Evolutionary conservation across 2,888 invertebrate species (phyloP).

Genomic region (Nyleta sp.): DNA sequence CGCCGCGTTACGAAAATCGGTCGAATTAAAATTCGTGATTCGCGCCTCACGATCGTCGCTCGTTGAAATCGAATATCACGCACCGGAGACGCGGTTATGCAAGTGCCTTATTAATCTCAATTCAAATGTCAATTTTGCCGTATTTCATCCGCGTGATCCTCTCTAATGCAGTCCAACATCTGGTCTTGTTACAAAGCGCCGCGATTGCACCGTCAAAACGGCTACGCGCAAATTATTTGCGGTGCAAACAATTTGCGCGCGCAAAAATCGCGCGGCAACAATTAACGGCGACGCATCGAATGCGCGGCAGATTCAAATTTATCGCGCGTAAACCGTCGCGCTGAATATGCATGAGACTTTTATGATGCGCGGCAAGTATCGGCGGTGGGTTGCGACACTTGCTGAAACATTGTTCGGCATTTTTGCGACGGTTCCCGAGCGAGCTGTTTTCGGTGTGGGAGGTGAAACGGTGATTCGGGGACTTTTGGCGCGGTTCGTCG

Average conservation of each 20-base stretch:
- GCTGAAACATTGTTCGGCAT: too few relatives aligned
- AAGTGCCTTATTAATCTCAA: conserved; percentile 58
- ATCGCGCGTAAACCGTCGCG: not conserved
- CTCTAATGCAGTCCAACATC: conserved; percentile 45
- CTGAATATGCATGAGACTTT: not conserved
- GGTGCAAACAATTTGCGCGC: not conserved
- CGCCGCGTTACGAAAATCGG: conserved; percentile 27
- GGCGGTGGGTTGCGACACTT: not conserved
- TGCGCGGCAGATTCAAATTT: conserved; percentile 6
- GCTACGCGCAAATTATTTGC: conserved; percentile 28
- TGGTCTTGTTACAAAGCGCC: conserved; percentile 38
- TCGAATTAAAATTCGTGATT: conserved; percentile 56
- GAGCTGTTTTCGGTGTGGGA: too few relatives aligned
- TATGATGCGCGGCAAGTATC: not conserved
- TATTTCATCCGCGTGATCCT: conserved; percentile 48
- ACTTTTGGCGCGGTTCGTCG: too few relatives aligned
- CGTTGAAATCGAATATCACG: conserved; percentile 53
- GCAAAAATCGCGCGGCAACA: conserved; percentile 8
- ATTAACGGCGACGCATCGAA: conserved; percentile 4
- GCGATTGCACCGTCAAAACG: not conserved
- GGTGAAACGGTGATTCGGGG: too few relatives aligned
- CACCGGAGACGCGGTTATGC: conserved; percentile 51
- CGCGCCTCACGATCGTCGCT: conserved; percentile 33
- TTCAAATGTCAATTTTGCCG: conserved; percentile 58
- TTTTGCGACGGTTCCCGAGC: too few relatives aligned